Conservation (phyloP, 2,797 vertebrate species). For the Helostoma temminkii region DNA sequence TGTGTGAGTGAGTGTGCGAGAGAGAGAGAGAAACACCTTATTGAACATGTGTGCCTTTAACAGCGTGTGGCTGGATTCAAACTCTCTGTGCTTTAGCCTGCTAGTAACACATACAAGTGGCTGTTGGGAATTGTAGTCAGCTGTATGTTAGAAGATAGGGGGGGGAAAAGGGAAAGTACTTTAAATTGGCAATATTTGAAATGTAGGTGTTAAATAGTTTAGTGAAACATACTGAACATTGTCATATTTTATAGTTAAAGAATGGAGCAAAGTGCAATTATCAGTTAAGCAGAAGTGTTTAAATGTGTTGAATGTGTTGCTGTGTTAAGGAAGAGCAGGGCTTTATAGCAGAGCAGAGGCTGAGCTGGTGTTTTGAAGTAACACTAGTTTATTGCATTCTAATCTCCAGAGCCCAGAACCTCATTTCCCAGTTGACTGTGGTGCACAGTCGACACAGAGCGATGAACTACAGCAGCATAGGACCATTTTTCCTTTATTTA, state of each 20-base stretch:
- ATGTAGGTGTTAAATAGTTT: neutral
- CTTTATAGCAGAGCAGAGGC: neutral
- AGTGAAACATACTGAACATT: neutral
- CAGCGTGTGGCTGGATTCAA: conserved; percentile 22
- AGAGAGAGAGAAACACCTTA: conserved; percentile 32
- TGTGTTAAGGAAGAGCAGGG: neutral
- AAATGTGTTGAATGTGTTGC: neutral
- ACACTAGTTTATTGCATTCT: neutral
- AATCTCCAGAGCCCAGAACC: neutral
- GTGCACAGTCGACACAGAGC: neutral
- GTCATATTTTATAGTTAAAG: neutral
- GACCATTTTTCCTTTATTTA: neutral
- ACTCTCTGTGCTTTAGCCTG: conserved; percentile 48
- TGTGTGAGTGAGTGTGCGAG: neutral
- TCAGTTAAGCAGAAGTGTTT: neutral
- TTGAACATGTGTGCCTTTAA: conserved; percentile 61
- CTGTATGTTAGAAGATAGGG: neutral
- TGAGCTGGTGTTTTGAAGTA: neutral
- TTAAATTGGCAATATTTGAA: neutral
- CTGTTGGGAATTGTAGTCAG: neutral
- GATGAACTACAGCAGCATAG: neutral
- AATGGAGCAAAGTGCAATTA: neutral
- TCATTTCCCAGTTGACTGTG: neutral
- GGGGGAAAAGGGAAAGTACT: neutral
- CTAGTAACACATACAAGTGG: conserved; percentile 3